Conservation (phyloP, 2,888 invertebrate species). For the Eilema caniola region DNA sequence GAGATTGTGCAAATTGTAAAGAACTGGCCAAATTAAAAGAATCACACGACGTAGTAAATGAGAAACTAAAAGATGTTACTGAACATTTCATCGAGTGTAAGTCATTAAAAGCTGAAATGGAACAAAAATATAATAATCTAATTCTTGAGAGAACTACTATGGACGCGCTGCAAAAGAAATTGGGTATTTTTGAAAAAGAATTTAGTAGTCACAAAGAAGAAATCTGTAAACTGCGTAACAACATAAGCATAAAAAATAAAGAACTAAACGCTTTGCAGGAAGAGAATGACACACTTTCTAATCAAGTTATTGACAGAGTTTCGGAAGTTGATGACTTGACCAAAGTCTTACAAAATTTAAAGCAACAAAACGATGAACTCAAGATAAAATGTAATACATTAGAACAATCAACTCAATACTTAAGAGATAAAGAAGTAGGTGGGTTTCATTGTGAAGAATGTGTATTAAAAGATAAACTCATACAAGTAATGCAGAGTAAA, state of each 20-base stretch:
- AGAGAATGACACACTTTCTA: slow-evolving; percentile 86
- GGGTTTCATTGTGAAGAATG: slow-evolving; percentile 57
- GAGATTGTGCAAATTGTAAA: slow-evolving; percentile 52
- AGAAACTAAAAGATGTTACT: slow-evolving; percentile 56
- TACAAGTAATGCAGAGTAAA: slow-evolving; percentile 52
- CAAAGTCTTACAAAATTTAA: slow-evolving; percentile 66
- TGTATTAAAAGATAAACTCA: slow-evolving; percentile 57
- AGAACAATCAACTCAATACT: slow-evolving; percentile 47
- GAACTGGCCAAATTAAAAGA: slow-evolving; percentile 41
- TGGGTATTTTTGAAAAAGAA: slow-evolving; percentile 66
- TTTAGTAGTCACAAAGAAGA: slow-evolving; percentile 58
- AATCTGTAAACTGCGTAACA: slow-evolving; percentile 57
- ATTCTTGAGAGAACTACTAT: slow-evolving; percentile 65
- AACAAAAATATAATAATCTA: slow-evolving; percentile 67
- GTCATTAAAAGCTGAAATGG: slow-evolving; percentile 61
- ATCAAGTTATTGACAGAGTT: slow-evolving; percentile 86
- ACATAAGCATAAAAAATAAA: slow-evolving; percentile 56
- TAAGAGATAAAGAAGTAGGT: slow-evolving; percentile 19
- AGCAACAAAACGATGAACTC: slow-evolving; percentile 57
- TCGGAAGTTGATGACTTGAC: slow-evolving; percentile 84
- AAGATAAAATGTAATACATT: slow-evolving; percentile 55
- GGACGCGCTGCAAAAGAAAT: slow-evolving; percentile 65
- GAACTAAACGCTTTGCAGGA: slow-evolving; percentile 75
- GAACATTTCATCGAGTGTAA: slow-evolving; percentile 56
- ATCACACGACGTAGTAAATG: slow-evolving; percentile 39